Percentiles rank a stretch among this genome's conserved stretches.
These are phyloP conservation scores for Darevskia mixta DNA, from an alignment of 2,797 vertebrate species.

Conservation along the genomic window DNA sequence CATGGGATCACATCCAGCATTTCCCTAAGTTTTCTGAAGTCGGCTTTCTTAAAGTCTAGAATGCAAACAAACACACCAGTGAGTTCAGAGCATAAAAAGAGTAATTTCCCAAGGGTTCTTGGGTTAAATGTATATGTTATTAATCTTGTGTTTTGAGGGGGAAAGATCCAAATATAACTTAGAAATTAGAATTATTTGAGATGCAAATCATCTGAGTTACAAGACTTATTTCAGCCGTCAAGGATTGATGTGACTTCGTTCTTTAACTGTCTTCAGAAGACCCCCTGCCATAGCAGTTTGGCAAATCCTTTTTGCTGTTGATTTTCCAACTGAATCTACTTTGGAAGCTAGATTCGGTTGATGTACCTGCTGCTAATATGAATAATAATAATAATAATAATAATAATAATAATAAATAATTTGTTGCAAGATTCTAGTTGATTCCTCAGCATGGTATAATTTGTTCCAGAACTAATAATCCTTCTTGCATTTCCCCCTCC, in stretches of 20 bases:
- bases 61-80: background rate
- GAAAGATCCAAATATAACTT: background rate
- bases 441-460: background rate
- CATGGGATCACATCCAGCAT: no score
- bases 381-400: constrained; percentile 10
- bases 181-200: constrained; percentile 12
- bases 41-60: no score
- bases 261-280: constrained; percentile 8
- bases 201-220: constrained; percentile 3
- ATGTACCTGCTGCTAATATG: constrained; percentile 30
- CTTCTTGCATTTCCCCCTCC: background rate
- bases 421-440: constrained; percentile 32
- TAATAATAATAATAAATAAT: no score
- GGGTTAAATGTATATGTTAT: background rate
- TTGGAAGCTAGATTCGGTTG: constrained; percentile 26
- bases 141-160: background rate
- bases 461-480: background rate
- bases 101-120: constrained; percentile 1
- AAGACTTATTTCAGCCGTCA: background rate
- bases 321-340: constrained; percentile 42
- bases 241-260: background rate
- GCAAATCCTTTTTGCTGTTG: constrained; percentile 44
- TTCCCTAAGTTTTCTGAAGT: no score
- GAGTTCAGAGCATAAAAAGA: background rate
- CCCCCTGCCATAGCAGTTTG: constrained; percentile 25